These are phyloP conservation scores for Esox lucius DNA, from an alignment of 2,797 vertebrate species.

Conservation along the genomic window DNA sequence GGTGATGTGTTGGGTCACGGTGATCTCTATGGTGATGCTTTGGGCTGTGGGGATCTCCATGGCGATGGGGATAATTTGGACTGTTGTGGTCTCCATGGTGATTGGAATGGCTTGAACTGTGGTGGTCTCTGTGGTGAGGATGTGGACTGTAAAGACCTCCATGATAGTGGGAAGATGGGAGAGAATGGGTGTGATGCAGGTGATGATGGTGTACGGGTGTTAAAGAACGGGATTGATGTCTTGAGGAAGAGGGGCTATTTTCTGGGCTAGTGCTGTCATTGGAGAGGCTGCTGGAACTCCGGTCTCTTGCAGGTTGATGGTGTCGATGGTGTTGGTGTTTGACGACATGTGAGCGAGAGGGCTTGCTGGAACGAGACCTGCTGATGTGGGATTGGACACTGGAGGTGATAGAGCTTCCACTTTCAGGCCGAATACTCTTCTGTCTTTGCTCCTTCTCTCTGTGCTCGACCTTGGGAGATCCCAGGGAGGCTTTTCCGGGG, in stretches of 20 bases:
- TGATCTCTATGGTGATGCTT: slow-evolving; percentile 16
- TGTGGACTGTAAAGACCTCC: not conserved
- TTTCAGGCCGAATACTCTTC: slow-evolving; percentile 43
- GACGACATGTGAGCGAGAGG: slow-evolving; percentile 45
- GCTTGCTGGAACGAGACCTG: slow-evolving; percentile 35
- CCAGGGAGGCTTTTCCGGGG: slow-evolving; percentile 41
- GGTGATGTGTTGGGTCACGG: not conserved
- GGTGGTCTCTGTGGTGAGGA: slow-evolving; percentile 8
- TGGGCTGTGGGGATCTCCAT: slow-evolving; percentile 14
- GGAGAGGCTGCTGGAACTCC: slow-evolving; percentile 39
- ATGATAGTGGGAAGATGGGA: slow-evolving; percentile 18
- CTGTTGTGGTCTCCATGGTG: slow-evolving; percentile 10
- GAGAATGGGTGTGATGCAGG: slow-evolving; percentile 25
- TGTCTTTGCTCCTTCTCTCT: slow-evolving; percentile 38
- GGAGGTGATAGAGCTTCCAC: slow-evolving; percentile 62
- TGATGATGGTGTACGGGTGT: slow-evolving; percentile 13
- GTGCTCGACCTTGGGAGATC: slow-evolving; percentile 40
- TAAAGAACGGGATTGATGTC: slow-evolving; percentile 38
- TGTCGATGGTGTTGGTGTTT: slow-evolving; percentile 35
- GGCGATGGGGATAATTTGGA: not conserved
- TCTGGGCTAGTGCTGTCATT: slow-evolving; percentile 39
- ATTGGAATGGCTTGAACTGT: slow-evolving; percentile 5
- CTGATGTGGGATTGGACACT: slow-evolving; percentile 48
- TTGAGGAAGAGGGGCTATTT: slow-evolving; percentile 27
- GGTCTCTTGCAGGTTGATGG: slow-evolving; percentile 30